These are phyloP conservation scores for Iselma pallidipennis DNA, from an alignment of 2,888 invertebrate genomes.

Conservation along the genomic window DNA sequence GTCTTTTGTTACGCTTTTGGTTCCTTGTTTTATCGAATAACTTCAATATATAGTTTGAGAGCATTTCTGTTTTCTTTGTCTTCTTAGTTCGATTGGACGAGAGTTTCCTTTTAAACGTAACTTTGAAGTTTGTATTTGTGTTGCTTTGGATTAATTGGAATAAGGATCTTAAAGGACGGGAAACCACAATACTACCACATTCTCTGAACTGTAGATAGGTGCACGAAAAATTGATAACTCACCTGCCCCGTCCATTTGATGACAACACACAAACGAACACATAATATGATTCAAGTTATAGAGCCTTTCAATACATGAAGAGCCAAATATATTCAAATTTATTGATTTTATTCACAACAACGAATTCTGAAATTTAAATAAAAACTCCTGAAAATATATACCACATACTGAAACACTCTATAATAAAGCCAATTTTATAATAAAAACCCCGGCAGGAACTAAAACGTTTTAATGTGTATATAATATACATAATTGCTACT, in stretches of 20 bases:
- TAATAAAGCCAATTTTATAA: no score
- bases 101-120: slow-evolving; percentile 5
- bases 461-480: no score
- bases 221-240: background rate
- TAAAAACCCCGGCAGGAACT: no score
- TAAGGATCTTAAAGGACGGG: background rate
- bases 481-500: no score
- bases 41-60: slow-evolving; percentile 31
- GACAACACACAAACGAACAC: background rate
- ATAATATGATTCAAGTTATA: no score
- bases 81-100: slow-evolving; percentile 2
- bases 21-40: slow-evolving; percentile 30
- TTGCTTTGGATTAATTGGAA: slow-evolving; percentile 15
- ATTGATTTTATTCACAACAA: no score
- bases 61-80: slow-evolving; percentile 27
- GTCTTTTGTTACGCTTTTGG: slow-evolving; percentile 24
- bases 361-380: no score
- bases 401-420: no score
- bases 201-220: background rate
- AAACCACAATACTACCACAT: background rate
- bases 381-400: no score
- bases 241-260: background rate
- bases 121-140: slow-evolving; percentile 12
- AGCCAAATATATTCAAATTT: background rate
- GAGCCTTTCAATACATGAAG: no score